Base-by-base conservation (phyloP, 2,888 invertebrate species). In the Scaeva pyrastri region DNA sequence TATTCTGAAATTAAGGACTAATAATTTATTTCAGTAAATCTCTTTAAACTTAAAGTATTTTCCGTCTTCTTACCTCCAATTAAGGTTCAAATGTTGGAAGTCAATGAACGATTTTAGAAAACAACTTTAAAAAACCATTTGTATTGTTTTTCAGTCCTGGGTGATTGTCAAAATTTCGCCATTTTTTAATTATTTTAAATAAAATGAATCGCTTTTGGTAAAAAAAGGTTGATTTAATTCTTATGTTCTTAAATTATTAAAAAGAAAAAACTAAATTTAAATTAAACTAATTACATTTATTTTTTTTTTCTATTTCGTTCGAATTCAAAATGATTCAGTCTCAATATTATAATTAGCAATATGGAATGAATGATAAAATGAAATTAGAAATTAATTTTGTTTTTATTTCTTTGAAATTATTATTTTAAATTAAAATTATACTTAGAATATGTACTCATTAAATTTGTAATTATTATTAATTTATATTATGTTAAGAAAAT, bases 261-360 rank as follows among this genome's bases (percentile, higher is more conserved):
- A 64, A 64, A n/a, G n/a, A n/a, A n/a, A n/a, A 56, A 55, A 39
- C 45, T 71, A 62, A 58, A 26, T 43, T 60, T 71, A 68, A 76
- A 60, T 76, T 72, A 74, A 73, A 26, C 45, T 72, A 74, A 43
- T 23, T 68, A 74, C 11, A 75, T 23, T 58, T 19, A 55, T 19
- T 39, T 2, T 64, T n/a, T 60, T 23, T 58, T 36, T 75, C 58
- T 79, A 23, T 79, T 43, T 70, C 21, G 52, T 62, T 77, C 72
- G 76, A 80, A 80, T 77, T 72, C 80, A 80, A 82, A 86, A 66
- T 82, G 73, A 74, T 78, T 86, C 86, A 86, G 86, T 86, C 86
- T 82, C 82, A 68, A 64, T 58, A 31, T 31, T 31, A n/a, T 31
- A 55, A 73, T 56, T 50, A 71, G 70, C 68, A 31, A 77, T 39